Evolutionary conservation across 2,888 invertebrate genomes (phyloP).

Genomic region (Nomada ferruginata): DNA sequence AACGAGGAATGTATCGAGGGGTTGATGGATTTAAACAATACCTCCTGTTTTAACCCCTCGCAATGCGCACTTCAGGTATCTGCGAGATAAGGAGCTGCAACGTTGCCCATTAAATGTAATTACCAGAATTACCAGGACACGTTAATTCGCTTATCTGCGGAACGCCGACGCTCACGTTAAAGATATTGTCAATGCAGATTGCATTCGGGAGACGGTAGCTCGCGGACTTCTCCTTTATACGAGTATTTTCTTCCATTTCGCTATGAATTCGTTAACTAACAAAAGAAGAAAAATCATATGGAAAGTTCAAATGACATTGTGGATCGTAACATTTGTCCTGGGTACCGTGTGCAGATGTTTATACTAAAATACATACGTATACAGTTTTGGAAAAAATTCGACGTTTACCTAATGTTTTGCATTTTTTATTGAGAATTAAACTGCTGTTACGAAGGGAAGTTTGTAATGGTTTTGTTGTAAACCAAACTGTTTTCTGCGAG

Average conservation of each 20-base stretch:
- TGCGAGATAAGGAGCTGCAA: slow-evolving; percentile 11
- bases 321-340: too few species aligned
- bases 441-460: too few species aligned
- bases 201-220: background rate
- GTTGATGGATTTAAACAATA: slow-evolving; percentile 50
- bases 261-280: background rate
- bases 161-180: background rate
- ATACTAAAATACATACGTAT: too few species aligned
- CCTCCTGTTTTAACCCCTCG: background rate
- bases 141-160: slow-evolving; percentile 34
- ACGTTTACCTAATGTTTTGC: too few species aligned
- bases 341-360: too few species aligned
- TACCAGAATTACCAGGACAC: slow-evolving; percentile 34
- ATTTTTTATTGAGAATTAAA: too few species aligned
- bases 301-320: too few species aligned
- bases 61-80: background rate
- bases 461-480: too few species aligned
- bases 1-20: too few species aligned
- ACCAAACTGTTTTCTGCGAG: too few species aligned
- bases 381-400: too few species aligned
- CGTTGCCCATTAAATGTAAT: slow-evolving; percentile 27
- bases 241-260: background rate
- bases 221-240: background rate
- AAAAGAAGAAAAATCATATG: too few species aligned
- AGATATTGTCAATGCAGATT: slow-evolving; percentile 20